Evolutionary conservation across 1,140 invertebrate species (phyloP), one percentile per base, ranked within the genome.

Genomic region (Gryon sp.): DNA sequence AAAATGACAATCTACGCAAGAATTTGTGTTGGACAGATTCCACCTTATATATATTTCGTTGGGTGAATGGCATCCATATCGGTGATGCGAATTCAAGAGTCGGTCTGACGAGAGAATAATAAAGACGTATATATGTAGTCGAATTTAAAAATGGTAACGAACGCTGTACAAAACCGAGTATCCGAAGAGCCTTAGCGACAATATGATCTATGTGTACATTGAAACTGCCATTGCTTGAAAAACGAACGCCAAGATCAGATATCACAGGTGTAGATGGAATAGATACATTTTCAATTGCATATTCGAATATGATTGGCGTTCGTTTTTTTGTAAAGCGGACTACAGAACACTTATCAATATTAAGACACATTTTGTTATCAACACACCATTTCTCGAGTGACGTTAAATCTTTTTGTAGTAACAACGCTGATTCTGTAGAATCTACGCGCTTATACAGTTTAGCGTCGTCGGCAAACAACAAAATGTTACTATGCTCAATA

Each of bases 21-120:
- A 20, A 41, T 22, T 41, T 41, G 9, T 41, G 38, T 41, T 41
- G 38, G 9, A 41, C 38, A 11, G 38, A 20, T 41, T 41, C 38
- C 19, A 41, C 3, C 7, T 45, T 26, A n/a, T n/a, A n/a, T n/a
- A n/a, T 26, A 45, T 45, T 9, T 45, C 41, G 6, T 26, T 18
- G 12, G 45, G 45, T 30, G 45, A 48, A n/a, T n/a, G n/a, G n/a
- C n/a, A n/a, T n/a, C 45, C 45, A 48, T 2, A 48, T 18, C 16
- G 45, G 22, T 11, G 41, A 45, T 2, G 41, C 20, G 15, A 26
- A 45, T 26, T 45, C 41, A 1, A 45, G 8, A 19, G 30, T 48
- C 3, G 45, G 7, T 4, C 45, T 24, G 0, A 48, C 45, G 6
- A 48, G 7, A 2, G 45, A 24, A n/a, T 48, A 30, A 19, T 48